These are phyloP conservation scores for Crotalus tigris DNA, from an alignment of 2,113 vertebrate species.

Conservation along the genomic window DNA sequence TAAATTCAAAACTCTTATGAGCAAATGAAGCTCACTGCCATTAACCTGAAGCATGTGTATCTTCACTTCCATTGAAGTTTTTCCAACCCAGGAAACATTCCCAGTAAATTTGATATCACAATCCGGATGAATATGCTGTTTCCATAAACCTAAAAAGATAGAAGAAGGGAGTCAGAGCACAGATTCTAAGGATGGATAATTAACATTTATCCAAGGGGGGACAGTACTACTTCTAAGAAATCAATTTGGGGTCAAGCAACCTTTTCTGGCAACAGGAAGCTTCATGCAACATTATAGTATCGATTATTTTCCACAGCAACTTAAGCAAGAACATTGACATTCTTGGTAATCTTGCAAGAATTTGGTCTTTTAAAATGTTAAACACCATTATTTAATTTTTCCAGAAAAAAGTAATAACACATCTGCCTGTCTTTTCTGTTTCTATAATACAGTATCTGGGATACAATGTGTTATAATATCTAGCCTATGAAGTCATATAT, in stretches of 20 bases:
- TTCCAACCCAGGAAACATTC: slow-evolving; percentile 94
- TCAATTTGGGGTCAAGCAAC: background rate
- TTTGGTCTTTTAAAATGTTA: background rate
- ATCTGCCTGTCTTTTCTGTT: background rate
- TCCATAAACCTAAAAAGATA: slow-evolving; percentile 80
- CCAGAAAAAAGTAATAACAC: background rate
- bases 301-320: background rate
- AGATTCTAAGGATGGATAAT: background rate
- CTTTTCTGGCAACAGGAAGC: background rate
- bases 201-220: background rate
- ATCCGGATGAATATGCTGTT: slow-evolving; percentile 84
- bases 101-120: slow-evolving; percentile 94
- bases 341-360: background rate
- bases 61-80: slow-evolving; percentile 94
- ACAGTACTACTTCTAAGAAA: background rate
- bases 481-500: background rate
- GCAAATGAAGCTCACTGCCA: background rate
- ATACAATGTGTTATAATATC: background rate
- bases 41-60: slow-evolving; percentile 94
- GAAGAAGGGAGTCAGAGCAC: background rate
- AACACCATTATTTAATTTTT: background rate
- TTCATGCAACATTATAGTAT: background rate
- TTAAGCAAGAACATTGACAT: background rate
- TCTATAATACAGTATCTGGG: background rate
- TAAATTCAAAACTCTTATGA: background rate